These are phyloP conservation scores for Ganaspis sp. DNA, from an alignment of 1,140 invertebrate species.

Conservation along the genomic window DNA sequence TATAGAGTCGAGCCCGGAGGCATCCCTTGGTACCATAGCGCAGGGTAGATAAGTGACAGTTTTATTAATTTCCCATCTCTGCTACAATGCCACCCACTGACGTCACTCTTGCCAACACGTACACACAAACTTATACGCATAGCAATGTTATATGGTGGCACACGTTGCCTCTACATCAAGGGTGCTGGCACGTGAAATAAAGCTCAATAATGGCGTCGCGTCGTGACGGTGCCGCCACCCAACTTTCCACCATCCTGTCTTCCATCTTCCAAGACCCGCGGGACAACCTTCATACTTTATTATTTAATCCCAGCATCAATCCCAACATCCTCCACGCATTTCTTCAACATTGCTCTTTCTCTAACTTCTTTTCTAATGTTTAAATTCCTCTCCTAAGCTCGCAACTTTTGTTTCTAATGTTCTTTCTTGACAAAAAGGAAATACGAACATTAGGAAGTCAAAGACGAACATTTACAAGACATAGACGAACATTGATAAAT, in stretches of 20 bases:
- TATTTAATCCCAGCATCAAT: neutral
- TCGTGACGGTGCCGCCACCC: constrained; percentile 51
- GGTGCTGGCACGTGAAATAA: constrained; percentile 61
- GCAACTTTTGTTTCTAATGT: neutral
- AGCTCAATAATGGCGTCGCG: constrained; percentile 68
- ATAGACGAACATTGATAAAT: no score
- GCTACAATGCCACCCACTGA: constrained; percentile 57
- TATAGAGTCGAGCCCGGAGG: constrained; percentile 42
- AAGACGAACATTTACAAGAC: no score
- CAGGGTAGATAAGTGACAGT: constrained; percentile 81
- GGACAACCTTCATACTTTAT: neutral
- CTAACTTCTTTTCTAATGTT: neutral
- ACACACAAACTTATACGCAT: constrained; percentile 38
- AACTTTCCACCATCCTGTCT: constrained; percentile 22
- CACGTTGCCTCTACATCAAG: constrained; percentile 30
- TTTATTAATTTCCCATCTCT: constrained; percentile 84
- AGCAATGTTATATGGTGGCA: constrained; percentile 15
- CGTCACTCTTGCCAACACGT: constrained; percentile 60
- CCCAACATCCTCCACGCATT: neutral
- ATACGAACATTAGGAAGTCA: no score
- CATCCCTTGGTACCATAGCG: constrained; percentile 43
- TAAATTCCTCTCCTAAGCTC: no score
- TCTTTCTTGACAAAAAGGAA: no score
- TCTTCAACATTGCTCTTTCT: no score
- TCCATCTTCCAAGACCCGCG: constrained; percentile 24